Evolutionary conservation across 2,113 vertebrate genomes (phyloP), one percentile per base, ranked within the genome.

Genomic region (Dissostichus mawsoni): DNA sequence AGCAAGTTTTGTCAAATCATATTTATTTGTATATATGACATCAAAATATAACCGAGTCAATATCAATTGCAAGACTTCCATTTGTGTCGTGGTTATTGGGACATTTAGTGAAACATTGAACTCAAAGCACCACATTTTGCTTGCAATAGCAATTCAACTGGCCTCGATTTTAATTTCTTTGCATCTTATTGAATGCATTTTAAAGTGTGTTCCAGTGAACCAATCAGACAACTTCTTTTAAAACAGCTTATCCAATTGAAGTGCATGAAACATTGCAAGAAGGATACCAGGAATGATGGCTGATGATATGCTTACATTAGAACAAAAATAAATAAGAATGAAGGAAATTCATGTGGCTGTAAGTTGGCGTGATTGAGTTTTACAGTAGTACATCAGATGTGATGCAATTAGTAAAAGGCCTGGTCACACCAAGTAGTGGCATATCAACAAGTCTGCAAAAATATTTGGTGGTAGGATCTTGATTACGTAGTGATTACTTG

Each of bases 1-100:
- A 29, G n/a, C 29, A 50, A 10, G 11, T 87, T 73, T 73, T 90
- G 78, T 89, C 71, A 90, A 90, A 90, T 75, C 33, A 50, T 85
- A 64, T 93, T 93, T 91, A 93, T 91, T 91, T 45, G 48, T 23
- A 83, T 76, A 69, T 63, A 83, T 74, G 76, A 86, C 67, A 81
- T 85, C 69, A 78, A 71, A 88, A 81, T 62, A 58, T 12, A 83
- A 81, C 47, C 56, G 16, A 52, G 79, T 71, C 36, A 55, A 44
- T 69, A 74, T 33, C 0, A 2, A 67, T 29, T 36, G 57, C 9
- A 20, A 57, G 53, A 81, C 80, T 66, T 74, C 74, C 69, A 66
- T 78, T 36, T 66, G 48, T 62, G 73, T 57, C 76, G 57, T 63
- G 77, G 74, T 78, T 41, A 71, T 69, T 65, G 29, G 63, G 48